Percentiles rank a stretch among this genome's conserved stretches.
Evolutionary conservation across 64 coral and sea anemone genomes (phyloP).

Genomic region (Pachyseris speciosa): DNA sequence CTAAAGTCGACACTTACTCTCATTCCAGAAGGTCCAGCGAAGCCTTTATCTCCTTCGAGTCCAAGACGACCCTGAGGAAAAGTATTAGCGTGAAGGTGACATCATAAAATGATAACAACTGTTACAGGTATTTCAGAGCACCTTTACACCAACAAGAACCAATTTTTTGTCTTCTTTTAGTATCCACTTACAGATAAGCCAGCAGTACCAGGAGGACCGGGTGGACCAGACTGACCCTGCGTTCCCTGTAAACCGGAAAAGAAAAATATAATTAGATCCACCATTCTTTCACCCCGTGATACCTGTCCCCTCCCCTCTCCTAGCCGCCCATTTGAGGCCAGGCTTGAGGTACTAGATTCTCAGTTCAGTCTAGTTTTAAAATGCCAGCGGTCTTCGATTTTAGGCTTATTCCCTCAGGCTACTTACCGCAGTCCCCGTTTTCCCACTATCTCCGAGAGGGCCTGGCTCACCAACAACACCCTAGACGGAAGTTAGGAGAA

Average conservation of each 20-base stretch:
- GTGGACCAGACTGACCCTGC: conserved; percentile 22
- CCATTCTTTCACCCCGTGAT: neutral
- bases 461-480: conserved; percentile 37
- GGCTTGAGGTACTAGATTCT: too few species aligned
- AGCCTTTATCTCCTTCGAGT: conserved; percentile 5
- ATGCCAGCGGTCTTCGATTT: too few species aligned
- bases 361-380: too few species aligned
- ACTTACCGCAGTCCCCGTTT: neutral
- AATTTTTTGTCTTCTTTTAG: neutral
- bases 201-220: conserved; percentile 16
- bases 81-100: neutral
- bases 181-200: neutral
- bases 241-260: conserved; percentile 16
- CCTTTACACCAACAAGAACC: neutral
- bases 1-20: neutral
- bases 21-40: conserved; percentile 9
- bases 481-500: conserved; percentile 1
- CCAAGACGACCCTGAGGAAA: neutral
- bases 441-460: conserved; percentile 9
- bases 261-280: neutral
- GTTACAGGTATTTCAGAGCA: neutral
- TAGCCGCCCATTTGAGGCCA: too few species aligned
- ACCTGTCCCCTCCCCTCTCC: too few species aligned
- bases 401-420: too few species aligned
- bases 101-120: neutral